Conservation (phyloP, 2,113 vertebrate genomes). For the Ceyx melanurus region DNA sequence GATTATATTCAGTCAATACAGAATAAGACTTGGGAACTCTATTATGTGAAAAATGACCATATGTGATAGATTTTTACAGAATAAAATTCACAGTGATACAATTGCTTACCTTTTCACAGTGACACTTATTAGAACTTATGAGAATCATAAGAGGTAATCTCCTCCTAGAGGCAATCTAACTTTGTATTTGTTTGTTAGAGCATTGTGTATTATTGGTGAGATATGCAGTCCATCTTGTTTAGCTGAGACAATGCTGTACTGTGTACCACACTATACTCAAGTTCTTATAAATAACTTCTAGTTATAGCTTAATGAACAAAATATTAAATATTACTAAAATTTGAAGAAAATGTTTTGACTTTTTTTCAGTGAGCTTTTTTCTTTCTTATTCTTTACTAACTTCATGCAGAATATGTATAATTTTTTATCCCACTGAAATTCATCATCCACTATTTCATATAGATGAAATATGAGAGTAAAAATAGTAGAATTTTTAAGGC, state of each 20-base stretch:
- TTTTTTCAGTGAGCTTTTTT: neutral
- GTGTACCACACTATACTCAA: neutral
- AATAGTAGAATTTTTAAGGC: slow-evolving; percentile 72
- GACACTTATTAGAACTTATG: slow-evolving; percentile 72
- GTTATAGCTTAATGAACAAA: slow-evolving; percentile 17
- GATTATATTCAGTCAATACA: slow-evolving; percentile 30
- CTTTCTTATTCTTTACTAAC: neutral
- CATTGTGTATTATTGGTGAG: neutral
- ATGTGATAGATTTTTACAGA: slow-evolving; percentile 64
- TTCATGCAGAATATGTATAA: slow-evolving; percentile 17
- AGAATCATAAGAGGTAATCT: slow-evolving; percentile 66
- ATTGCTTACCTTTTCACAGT: slow-evolving; percentile 61
- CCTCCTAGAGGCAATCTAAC: slow-evolving; percentile 48
- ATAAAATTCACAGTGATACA: slow-evolving; percentile 67
- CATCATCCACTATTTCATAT: slow-evolving; percentile 23
- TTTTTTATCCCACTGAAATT: slow-evolving; percentile 39
- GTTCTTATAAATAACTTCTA: slow-evolving; percentile 6
- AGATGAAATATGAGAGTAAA: slow-evolving; percentile 69
- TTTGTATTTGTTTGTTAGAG: slow-evolving; percentile 50
- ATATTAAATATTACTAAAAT: neutral
- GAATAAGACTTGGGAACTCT: slow-evolving; percentile 35
- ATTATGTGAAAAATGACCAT: slow-evolving; percentile 58
- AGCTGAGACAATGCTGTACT: slow-evolving; percentile 8
- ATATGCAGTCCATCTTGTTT: slow-evolving; percentile 47
- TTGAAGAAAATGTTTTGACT: neutral